Evolutionary conservation across 1,140 invertebrate genomes (phyloP), one percentile per base, ranked within the genome.

Genomic region (Cotesia typhae): DNA sequence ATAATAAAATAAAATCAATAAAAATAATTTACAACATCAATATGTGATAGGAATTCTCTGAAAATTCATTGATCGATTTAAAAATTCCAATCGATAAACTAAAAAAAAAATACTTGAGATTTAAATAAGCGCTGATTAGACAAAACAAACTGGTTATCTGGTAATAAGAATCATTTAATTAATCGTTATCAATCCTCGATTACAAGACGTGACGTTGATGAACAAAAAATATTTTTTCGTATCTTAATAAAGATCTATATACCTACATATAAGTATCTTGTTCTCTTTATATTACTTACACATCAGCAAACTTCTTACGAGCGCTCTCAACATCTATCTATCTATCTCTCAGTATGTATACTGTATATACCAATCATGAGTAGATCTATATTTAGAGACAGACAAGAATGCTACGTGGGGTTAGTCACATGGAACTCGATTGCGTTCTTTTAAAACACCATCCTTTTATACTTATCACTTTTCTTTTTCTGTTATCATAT

Each of bases 391-490:
- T 55, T 55, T 55, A 55, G 53, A 55, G 17, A n/a, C 17, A 55
- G 17, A 55, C 17, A 55, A 55, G 53, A 55, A 55, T 55, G 53
- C 12, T 55, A 55, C 17, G 53, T 55, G 53, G 53, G 17, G 53
- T n/a, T 55, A 55, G 53, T 55, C 53, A 55, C n/a, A 55, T 55
- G 53, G 17, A 55, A 55, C 53, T 55, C 17, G 53, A 55, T 55
- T 55, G 53, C 53, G 17, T 55, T 55, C 7, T 55, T 55, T 55
- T 55, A n/a, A 47, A 55, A 55, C 53, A 55, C 17, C 17, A 14
- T 55, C 17, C 53, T 55, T 55, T 55, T 55, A 14, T 55, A 55
- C n/a, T 14, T 55, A 55, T 55, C 17, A 14, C 53, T 14, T 55
- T 17, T 55, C 12, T 55, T 55, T 14, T 55, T n/a, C 5, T 55